Base-by-base conservation (phyloP, 2,888 invertebrate species). In the Hyposoter dolosus region DNA sequence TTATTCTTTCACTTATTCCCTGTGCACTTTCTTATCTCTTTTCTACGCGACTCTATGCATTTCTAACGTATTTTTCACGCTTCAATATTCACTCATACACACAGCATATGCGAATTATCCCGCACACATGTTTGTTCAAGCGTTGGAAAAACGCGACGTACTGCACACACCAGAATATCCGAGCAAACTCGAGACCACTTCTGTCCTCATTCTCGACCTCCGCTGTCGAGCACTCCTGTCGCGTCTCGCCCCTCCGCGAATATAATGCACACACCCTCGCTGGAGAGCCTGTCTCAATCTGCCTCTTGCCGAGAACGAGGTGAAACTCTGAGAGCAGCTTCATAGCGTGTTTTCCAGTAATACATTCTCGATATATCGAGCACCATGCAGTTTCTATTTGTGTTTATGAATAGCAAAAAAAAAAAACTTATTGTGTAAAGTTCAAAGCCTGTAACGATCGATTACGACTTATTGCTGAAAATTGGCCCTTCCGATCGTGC, bases 41-140 rank as follows among this genome's bases (percentile, higher is more conserved):
- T 32, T 17, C 23, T 23, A 32, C 77, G 53, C 23, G 69, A 76
- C 63, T 84, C 84, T 65, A 84, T 84, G 84, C 84, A 84, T 80
- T 84, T 76, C 80, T 80, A 84, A 84, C 80, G 71, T 76, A 32
- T 69, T 71, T 53, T 43, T 23, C 35, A 12, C 43, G 19, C 43
- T 40, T 28, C 28, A 19, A 45, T 28, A 63, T 28, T 15, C 47
- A 19, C 15, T 47, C 28, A 43, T 47, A 45, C 40, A 40, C 50
- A 35, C 12, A 35, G 32, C 32, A 53, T 12, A 71, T 43, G 53
- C 56, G 72, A 84, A 72, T 81, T 68, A 81, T 72, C 72, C 77
- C 40, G 74, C 23, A 47, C 72, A 78, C 74, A 72, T 72, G 72
- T 45, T 66, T 47, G n/a, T 60, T 47, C 12, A 40, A 71, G 71